Base-by-base conservation (phyloP, 2,888 invertebrate species). In the Peribatodes rhomboidaria region DNA sequence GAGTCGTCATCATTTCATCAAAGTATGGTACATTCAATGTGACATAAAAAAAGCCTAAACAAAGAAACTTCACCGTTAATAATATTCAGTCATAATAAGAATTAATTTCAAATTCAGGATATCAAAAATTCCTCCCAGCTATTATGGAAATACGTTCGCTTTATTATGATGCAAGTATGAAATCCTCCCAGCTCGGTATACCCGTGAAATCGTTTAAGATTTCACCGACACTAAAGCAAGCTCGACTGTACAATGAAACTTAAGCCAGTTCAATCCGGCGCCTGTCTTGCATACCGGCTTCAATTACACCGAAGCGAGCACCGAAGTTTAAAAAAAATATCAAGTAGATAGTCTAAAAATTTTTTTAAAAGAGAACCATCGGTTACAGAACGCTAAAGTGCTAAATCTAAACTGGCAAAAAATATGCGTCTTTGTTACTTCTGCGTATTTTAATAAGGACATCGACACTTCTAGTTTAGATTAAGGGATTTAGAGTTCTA, bases 161-260 rank as follows among this genome's bases (percentile, higher is more conserved):
- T 76, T 79, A 79, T 80, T 78, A 76, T 78, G 76, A 81, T 79
- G 77, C 78, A 75, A 75, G 73, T 72, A 69, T 71, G 73, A 75
- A 70, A 62, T 55, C 53, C 60, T 60, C 74, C 6, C 67, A 72
- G 71, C 74, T 69, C 71, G 68, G 72, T 67, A 72, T 70, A 72
- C 75, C 81, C 77, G 79, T 80, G 72, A 80, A 83, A 83, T 80
- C 75, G 75, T 73, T 78, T 74, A 79, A 83, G 81, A 82, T 83
- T 50, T 82, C 76, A 79, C 79, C 77, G 80, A 79, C 77, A 80
- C 76, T 78, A 75, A 80, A 83, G 79, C 80, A 81, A 83, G 80
- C 83, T 80, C 78, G 72, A 79, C 77, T 80, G 71, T 77, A 83
- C 81, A 80, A 81, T 82, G 80, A 82, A 81, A 82, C 83, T 83